phyloP scores from a whole-genome alignment of 2,797 vertebrate species.

The Columba guinea region DNA sequence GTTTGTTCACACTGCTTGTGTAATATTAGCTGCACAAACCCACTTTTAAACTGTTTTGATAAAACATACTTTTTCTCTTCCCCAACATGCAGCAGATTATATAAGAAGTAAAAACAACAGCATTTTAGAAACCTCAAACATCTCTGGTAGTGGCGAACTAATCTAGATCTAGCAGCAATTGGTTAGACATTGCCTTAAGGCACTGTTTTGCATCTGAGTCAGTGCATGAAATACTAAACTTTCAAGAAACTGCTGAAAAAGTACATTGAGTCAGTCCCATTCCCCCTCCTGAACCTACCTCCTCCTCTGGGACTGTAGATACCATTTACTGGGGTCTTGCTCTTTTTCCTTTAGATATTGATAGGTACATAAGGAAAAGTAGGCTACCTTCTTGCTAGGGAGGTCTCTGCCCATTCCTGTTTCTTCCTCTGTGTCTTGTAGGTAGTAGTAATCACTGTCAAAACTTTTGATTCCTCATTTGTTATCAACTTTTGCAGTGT shows the following conservation, averaged over 20 bases:
- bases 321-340: not conserved
- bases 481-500: not conserved
- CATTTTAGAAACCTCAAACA: not conserved
- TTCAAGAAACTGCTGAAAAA: not conserved
- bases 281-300: not conserved
- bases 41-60: not conserved
- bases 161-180: not conserved
- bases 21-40: not conserved
- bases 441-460: not conserved
- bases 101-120: not conserved
- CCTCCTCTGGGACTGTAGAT: not conserved
- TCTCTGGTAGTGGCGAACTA: not conserved
- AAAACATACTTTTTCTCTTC: not conserved
- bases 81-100: not conserved
- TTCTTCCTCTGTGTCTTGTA: not conserved
- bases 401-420: not conserved
- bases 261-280: not conserved
- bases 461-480: not conserved
- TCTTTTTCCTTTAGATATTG: not conserved
- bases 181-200: not conserved
- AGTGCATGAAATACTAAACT: not conserved
- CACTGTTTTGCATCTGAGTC: not conserved
- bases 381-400: not conserved
- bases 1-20: not conserved
- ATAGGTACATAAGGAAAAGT: accelerated